Evolutionary conservation across 2,113 vertebrate genomes (phyloP).

Genomic region (Saimiri boliviensis): DNA sequence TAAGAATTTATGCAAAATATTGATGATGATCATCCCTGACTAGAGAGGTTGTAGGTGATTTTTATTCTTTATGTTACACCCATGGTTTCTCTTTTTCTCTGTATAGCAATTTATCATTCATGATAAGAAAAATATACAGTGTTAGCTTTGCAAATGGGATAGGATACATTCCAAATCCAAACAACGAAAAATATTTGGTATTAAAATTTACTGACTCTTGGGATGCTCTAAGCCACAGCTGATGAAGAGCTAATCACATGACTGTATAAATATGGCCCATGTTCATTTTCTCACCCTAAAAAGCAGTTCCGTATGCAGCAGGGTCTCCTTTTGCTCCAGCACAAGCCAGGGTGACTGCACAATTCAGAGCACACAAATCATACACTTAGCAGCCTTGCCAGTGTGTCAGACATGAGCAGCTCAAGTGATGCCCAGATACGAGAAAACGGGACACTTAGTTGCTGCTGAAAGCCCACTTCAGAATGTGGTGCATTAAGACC

Average conservation of each 20-base stretch:
- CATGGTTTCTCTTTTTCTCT: conserved; percentile 12
- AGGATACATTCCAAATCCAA: background rate
- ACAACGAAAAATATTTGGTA: background rate
- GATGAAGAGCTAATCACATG: background rate
- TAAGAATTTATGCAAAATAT: background rate
- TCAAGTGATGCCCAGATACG: background rate
- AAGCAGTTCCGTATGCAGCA: background rate
- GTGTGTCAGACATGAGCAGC: background rate
- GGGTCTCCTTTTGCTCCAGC: background rate
- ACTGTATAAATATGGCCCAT: background rate
- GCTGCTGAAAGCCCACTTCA: background rate
- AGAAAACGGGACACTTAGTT: background rate
- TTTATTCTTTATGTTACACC: conserved; percentile 15
- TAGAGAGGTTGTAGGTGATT: background rate
- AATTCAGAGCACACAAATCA: no score
- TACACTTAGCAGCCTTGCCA: background rate
- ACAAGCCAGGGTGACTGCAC: background rate
- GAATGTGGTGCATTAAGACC: background rate
- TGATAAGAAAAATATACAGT: background rate
- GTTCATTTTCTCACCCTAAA: conserved; percentile 24
- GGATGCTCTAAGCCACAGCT: conserved; percentile 9
- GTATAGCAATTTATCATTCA: background rate
- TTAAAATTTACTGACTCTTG: background rate
- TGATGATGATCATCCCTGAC: background rate
- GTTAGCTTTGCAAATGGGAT: background rate